Evolutionary conservation across 2,888 invertebrate genomes (phyloP), one percentile per base, ranked within the genome.

Genomic region (Lymantria monacha): DNA sequence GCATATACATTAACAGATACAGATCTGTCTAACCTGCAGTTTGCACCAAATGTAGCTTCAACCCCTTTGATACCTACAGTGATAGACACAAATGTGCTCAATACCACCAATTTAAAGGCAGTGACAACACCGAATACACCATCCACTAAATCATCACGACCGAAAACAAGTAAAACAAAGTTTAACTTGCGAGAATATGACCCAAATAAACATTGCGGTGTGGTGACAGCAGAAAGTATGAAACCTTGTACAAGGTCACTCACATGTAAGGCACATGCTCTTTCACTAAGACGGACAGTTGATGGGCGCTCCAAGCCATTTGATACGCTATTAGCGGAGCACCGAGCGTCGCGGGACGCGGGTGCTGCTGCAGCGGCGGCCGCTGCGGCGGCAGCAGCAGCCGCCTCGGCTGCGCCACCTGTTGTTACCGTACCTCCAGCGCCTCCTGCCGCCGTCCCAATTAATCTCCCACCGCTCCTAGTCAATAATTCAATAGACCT

Each of bases 131-230:
- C 84, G 9, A 77, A 66, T 53, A 78, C 79, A 12, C 77, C 76
- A 7, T 68, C 79, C 14, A 78, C 81, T 10, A 85, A 80, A 59
- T 69, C 80, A 41, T 76, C 78, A 36, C 78, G 82, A 57, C 74
- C 79, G 30, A 89, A 84, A 67, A 71, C 83, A 36, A 81, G 79
- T 69, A 91, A 90, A 69, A 81, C 85, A 53, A 91, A 91, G 69
- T 85, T 87, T 65, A 85, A 83, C 62, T 88, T 92, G 58, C 91
- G 95, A 55, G 95, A 96, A 75, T 97, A 95, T 83, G 95, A 97
- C 81, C 94, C 96, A 13, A 95, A 97, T 76, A 94, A 95, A 63
- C 97, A 97, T 76, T 97, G 97, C 79, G 97, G 97, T 1, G 96
- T 96, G 12, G 84, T 93, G 65, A 94, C 93, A 49, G 93, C 92